phyloP scores from a whole-genome alignment of 2,888 invertebrate species.

The Salpingus planirostris region DNA sequence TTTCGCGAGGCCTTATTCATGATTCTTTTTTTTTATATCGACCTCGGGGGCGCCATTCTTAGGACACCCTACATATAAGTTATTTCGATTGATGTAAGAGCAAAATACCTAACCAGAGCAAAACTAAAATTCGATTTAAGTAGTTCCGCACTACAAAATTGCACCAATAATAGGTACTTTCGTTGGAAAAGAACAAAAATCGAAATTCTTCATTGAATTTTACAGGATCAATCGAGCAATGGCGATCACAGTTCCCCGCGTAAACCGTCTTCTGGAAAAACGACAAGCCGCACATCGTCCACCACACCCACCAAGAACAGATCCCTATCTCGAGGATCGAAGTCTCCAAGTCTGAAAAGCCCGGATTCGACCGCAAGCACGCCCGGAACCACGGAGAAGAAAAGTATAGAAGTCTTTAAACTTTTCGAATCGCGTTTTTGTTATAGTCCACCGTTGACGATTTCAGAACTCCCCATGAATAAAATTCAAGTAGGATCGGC shows the following conservation, averaged over 20 bases:
- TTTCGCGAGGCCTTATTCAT: too few species aligned
- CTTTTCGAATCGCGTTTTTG: neutral
- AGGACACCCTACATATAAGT: too few species aligned
- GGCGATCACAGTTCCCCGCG: conserved; percentile 63
- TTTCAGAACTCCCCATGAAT: conserved; percentile 80
- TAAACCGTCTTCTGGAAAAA: conserved; percentile 57
- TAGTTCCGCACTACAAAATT: too few species aligned
- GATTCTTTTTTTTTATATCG: too few species aligned
- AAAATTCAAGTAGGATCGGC: conserved; percentile 87
- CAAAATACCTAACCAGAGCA: too few species aligned
- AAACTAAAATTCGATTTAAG: too few species aligned
- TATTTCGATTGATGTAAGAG: too few species aligned
- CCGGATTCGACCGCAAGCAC: conserved; percentile 54
- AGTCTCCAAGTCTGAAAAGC: conserved; percentile 55
- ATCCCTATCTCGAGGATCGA: conserved; percentile 39
- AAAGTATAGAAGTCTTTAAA: conserved; percentile 48
- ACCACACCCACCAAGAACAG: conserved; percentile 38
- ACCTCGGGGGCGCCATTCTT: too few species aligned
- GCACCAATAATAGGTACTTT: too few species aligned
- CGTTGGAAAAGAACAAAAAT: too few species aligned
- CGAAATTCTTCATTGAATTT: conserved; percentile 1
- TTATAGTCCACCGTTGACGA: neutral
- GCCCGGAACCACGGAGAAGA: conserved; percentile 51
- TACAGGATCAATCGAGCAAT: conserved; percentile 46
- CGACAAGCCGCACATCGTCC: conserved; percentile 34